Conservation (phyloP, 2,888 invertebrate genomes). For the Acrobasis suavella region DNA sequence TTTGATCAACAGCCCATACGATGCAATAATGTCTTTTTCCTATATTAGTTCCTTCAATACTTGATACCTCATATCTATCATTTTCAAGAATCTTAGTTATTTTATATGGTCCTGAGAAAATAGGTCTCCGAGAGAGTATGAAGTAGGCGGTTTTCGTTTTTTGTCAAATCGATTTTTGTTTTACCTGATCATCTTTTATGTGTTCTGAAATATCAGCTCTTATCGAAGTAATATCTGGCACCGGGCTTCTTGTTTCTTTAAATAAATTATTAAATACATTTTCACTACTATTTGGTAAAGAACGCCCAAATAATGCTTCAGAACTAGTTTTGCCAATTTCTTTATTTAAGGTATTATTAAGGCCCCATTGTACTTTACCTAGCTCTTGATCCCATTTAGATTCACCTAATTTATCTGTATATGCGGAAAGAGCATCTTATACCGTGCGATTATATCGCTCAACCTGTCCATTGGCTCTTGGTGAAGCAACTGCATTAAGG, state of each 20-base stretch:
- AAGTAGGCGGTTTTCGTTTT: not conserved
- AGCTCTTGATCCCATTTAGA: constrained; percentile 27
- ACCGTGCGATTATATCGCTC: constrained; percentile 30
- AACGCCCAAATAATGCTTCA: constrained; percentile 27
- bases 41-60: constrained; percentile 26
- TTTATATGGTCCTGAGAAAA: constrained; percentile 30
- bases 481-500: constrained; percentile 29
- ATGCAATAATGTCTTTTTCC: constrained; percentile 26
- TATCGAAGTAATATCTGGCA: constrained; percentile 17
- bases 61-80: constrained; percentile 31
- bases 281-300: constrained; percentile 23
- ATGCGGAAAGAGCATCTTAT: constrained; percentile 24
- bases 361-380: constrained; percentile 30
- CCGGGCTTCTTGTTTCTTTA: constrained; percentile 20
- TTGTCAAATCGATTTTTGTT: constrained; percentile 2
- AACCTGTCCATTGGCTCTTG: constrained; percentile 30
- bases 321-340: constrained; percentile 26
- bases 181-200: not conserved
- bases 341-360: constrained; percentile 30
- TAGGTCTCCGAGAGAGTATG: constrained; percentile 27
- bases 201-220: not conserved
- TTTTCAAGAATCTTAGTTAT: constrained; percentile 28
- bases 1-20: constrained; percentile 29
- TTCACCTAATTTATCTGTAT: constrained; percentile 27
- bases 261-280: constrained; percentile 24